Conservation (phyloP, 1,140 invertebrate genomes). For the Brachionus paranguensis region DNA sequence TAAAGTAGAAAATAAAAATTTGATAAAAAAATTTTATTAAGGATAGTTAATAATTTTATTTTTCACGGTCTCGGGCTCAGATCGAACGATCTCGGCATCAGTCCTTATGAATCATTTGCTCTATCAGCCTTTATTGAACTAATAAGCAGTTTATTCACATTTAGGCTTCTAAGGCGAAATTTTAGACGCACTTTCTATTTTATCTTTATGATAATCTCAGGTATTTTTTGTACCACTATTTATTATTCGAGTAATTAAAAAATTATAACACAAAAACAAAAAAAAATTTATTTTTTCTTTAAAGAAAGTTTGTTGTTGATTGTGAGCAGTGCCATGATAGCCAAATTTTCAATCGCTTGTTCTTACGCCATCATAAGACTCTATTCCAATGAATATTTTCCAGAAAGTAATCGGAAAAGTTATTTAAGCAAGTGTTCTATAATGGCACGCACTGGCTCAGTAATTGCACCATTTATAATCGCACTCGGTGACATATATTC, state of each 20-base stretch:
- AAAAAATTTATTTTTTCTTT: not conserved
- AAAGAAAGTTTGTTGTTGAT: slow-evolving; percentile 10
- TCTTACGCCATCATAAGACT: slow-evolving; percentile 50
- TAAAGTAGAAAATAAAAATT: not conserved
- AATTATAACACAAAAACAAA: not conserved
- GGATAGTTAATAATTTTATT: slow-evolving; percentile 35
- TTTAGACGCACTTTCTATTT: not conserved
- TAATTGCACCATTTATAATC: slow-evolving; percentile 55
- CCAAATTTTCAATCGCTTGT: slow-evolving; percentile 46
- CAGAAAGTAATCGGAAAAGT: slow-evolving; percentile 56
- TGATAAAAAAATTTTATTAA: not conserved
- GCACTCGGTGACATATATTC: not conserved
- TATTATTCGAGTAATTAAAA: slow-evolving; percentile 31
- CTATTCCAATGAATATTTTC: slow-evolving; percentile 57
- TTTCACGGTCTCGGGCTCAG: slow-evolving; percentile 23
- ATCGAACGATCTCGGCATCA: not conserved
- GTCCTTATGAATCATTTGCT: slow-evolving; percentile 21
- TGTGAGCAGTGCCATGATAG: slow-evolving; percentile 42
- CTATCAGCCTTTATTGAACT: not conserved
- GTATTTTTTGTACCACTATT: slow-evolving; percentile 2
- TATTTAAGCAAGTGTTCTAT: slow-evolving; percentile 58
- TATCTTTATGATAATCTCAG: not conserved
- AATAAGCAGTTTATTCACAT: not conserved
- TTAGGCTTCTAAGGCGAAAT: not conserved
- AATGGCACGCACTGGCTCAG: slow-evolving; percentile 57